phyloP scores from a whole-genome alignment of 1,140 invertebrate species.

The Hesperophylax magnus region DNA sequence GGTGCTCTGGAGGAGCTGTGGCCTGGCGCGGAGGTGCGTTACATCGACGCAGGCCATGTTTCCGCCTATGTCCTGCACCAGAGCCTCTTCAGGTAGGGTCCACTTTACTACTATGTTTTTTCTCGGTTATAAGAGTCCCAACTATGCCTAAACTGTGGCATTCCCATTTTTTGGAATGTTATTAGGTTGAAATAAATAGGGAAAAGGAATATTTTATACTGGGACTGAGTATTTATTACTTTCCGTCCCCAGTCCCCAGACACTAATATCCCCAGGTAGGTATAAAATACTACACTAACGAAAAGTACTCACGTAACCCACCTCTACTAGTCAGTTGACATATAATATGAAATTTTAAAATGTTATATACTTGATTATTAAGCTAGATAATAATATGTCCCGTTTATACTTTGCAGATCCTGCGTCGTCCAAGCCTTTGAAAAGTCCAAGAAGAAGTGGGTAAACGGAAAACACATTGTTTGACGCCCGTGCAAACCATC shows the following conservation, averaged over 20 bases:
- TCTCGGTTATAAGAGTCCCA: neutral
- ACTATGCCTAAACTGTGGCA: neutral
- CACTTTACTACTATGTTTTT: neutral
- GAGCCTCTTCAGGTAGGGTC: constrained; percentile 85
- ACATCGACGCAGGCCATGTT: constrained; percentile 92
- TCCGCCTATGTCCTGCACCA: constrained; percentile 91
- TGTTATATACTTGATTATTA: neutral
- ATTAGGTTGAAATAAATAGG: too few relatives aligned
- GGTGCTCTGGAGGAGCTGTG: constrained; percentile 89
- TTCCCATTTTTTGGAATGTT: neutral
- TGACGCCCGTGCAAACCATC: constrained; percentile 15
- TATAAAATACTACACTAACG: too few relatives aligned
- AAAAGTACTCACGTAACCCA: too few relatives aligned
- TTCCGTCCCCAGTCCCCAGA: too few relatives aligned
- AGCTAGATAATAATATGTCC: neutral
- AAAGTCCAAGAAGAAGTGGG: constrained; percentile 72
- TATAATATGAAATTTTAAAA: too few relatives aligned
- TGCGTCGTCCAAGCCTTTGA: constrained; percentile 77
- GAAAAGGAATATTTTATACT: too few relatives aligned
- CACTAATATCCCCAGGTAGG: too few relatives aligned
- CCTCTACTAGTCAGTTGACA: too few relatives aligned
- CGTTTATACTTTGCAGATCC: constrained; percentile 67
- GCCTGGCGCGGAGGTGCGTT: constrained; percentile 91
- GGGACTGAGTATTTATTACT: too few relatives aligned
- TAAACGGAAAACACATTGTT: constrained; percentile 46